These are phyloP conservation scores for Hemibagrus guttatus DNA, from an alignment of 2,797 vertebrate species.

Conservation along the genomic window DNA sequence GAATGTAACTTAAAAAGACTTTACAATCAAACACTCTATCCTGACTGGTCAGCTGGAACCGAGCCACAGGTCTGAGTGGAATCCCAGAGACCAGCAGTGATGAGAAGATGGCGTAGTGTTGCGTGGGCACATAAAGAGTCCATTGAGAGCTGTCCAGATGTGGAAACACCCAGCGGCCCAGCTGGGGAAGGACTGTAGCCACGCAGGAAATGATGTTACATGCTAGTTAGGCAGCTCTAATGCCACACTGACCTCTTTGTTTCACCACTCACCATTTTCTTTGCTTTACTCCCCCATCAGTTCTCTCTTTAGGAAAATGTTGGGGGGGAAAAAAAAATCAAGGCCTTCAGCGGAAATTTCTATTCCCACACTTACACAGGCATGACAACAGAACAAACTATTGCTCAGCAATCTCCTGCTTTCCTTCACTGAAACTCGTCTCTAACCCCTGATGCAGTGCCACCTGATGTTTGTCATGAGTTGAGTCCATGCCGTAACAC, in stretches of 20 bases:
- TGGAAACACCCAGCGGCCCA: constrained; percentile 68
- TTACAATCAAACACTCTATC: constrained; percentile 14
- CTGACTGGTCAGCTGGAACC: constrained; percentile 28
- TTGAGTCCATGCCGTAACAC: not conserved
- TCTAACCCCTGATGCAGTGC: not conserved
- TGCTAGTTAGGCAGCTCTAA: constrained; percentile 62
- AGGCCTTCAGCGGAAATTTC: constrained; percentile 48
- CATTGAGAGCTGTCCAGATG: constrained; percentile 73
- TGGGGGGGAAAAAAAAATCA: constrained; percentile 19
- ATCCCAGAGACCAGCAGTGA: constrained; percentile 33
- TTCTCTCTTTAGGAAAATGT: constrained; percentile 57
- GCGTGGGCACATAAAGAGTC: constrained; percentile 70
- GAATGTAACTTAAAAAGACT: not conserved
- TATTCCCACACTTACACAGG: constrained; percentile 60
- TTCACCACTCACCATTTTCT: constrained; percentile 60
- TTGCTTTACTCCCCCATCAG: not conserved
- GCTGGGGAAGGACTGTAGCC: constrained; percentile 70
- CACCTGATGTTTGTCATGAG: not conserved
- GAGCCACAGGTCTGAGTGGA: constrained; percentile 29
- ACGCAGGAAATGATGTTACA: constrained; percentile 78
- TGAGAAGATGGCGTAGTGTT: constrained; percentile 31
- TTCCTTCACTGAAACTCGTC: constrained; percentile 47
- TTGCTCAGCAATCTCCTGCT: constrained; percentile 55
- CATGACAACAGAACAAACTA: constrained; percentile 61
- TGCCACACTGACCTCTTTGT: constrained; percentile 76